phyloP scores from a whole-genome alignment of 2,113 vertebrate species.

The Scophthalmus maximus region DNA sequence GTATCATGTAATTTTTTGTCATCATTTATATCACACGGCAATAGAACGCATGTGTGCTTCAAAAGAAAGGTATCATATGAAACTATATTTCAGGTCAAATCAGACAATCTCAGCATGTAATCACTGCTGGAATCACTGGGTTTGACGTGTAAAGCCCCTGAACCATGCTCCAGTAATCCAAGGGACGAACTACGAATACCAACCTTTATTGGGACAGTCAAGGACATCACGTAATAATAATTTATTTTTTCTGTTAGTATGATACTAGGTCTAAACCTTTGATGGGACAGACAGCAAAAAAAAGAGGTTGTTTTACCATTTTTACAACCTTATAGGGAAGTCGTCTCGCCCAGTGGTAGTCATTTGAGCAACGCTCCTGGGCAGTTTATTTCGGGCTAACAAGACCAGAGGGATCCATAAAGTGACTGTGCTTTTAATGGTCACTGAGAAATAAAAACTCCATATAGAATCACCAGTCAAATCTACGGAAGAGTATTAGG shows the following conservation, averaged over 20 bases:
- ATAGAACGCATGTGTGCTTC: not conserved
- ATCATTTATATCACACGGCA: not conserved
- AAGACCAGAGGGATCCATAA: not conserved
- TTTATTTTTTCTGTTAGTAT: constrained; percentile 7
- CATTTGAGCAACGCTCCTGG: not conserved
- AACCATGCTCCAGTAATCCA: constrained; percentile 49
- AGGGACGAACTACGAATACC: constrained; percentile 25
- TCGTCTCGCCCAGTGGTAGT: too few species aligned
- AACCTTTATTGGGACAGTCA: constrained; percentile 20
- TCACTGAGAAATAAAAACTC: not conserved
- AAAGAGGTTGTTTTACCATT: not conserved
- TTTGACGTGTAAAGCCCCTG: constrained; percentile 54
- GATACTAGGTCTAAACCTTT: constrained; percentile 26
- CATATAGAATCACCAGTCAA: not conserved
- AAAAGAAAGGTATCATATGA: constrained; percentile 42
- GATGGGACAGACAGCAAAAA: constrained; percentile 1
- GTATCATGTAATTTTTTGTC: not conserved
- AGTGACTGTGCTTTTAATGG: too few species aligned
- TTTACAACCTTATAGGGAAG: not conserved
- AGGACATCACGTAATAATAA: constrained; percentile 27
- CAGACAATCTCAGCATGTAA: constrained; percentile 22
- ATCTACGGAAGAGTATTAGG: too few species aligned
- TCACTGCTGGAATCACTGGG: constrained; percentile 38
- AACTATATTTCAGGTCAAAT: constrained; percentile 8
- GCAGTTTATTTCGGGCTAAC: not conserved